Percentiles rank a stretch among this genome's conserved stretches.
phyloP scores from a whole-genome alignment of 2,888 invertebrate genomes.

The Leptinotarsa rubiginosa region DNA sequence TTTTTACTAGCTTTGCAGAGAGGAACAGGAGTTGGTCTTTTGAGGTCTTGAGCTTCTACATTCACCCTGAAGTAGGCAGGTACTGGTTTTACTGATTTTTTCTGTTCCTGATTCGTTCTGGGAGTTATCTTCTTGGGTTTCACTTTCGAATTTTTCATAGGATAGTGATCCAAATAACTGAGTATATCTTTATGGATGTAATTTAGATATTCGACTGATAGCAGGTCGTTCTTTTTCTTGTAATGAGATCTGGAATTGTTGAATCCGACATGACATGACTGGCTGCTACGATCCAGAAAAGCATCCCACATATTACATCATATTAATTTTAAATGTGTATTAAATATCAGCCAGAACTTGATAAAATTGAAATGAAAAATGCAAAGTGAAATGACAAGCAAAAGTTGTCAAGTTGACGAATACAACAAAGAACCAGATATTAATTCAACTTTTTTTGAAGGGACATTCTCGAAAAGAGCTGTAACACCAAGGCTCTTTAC shows the following conservation, averaged over 20 bases:
- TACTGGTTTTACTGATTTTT: slow-evolving; percentile 27
- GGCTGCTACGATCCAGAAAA: slow-evolving; percentile 42
- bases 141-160: slow-evolving; percentile 41
- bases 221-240: slow-evolving; percentile 45
- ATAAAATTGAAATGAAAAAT: background rate
- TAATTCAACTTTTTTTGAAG: background rate
- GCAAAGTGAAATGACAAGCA: background rate
- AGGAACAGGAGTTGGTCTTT: slow-evolving; percentile 20
- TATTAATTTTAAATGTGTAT: slow-evolving; percentile 23
- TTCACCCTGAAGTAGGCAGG: slow-evolving; percentile 45
- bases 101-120: slow-evolving; percentile 26
- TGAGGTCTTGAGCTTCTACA: slow-evolving; percentile 30
- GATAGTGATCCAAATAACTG: slow-evolving; percentile 47
- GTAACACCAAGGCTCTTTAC: too few species aligned
- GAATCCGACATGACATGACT: slow-evolving; percentile 41
- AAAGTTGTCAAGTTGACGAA: background rate
- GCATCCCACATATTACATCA: slow-evolving; percentile 50
- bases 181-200: slow-evolving; percentile 49
- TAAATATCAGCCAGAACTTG: background rate
- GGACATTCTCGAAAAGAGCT: background rate
- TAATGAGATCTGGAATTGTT: slow-evolving; percentile 29
- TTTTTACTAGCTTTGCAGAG: slow-evolving; percentile 28
- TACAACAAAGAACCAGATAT: background rate
- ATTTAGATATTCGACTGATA: slow-evolving; percentile 49
- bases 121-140: slow-evolving; percentile 38